phyloP scores from a whole-genome alignment of 2,888 invertebrate species.

The Spisula subtruncata region DNA sequence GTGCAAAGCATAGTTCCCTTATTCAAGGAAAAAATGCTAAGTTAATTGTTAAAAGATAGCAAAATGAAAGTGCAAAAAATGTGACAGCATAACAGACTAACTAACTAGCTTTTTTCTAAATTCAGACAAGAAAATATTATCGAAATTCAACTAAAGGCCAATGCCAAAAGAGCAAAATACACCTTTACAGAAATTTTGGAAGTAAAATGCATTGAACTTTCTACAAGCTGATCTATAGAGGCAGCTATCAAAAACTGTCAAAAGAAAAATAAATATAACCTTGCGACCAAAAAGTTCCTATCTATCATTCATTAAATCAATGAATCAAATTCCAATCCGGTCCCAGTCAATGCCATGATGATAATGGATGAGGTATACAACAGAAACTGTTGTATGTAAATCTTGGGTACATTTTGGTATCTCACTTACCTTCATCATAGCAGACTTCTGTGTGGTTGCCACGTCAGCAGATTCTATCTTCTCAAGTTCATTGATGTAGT shows the following conservation, averaged over 20 bases:
- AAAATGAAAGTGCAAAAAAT: background rate
- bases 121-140: background rate
- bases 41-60: conserved; percentile 18
- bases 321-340: background rate
- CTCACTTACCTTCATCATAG: conserved; percentile 79
- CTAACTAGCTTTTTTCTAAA: conserved; percentile 21
- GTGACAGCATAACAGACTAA: background rate
- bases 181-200: background rate
- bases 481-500: conserved; percentile 83
- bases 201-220: background rate
- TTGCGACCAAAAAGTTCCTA: background rate
- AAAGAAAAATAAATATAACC: background rate
- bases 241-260: background rate
- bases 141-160: background rate
- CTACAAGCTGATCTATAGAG: conserved; percentile 9
- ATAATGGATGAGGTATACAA: conserved; percentile 11
- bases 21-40: background rate
- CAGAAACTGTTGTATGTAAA: background rate
- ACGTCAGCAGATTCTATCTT: conserved; percentile 81
- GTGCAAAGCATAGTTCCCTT: background rate
- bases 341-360: background rate
- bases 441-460: conserved; percentile 77
- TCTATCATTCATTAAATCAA: background rate
- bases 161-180: background rate
- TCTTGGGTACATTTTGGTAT: conserved; percentile 24